phyloP scores from a whole-genome alignment of 2,888 invertebrate genomes.

The Hypselothyrea guttata region DNA sequence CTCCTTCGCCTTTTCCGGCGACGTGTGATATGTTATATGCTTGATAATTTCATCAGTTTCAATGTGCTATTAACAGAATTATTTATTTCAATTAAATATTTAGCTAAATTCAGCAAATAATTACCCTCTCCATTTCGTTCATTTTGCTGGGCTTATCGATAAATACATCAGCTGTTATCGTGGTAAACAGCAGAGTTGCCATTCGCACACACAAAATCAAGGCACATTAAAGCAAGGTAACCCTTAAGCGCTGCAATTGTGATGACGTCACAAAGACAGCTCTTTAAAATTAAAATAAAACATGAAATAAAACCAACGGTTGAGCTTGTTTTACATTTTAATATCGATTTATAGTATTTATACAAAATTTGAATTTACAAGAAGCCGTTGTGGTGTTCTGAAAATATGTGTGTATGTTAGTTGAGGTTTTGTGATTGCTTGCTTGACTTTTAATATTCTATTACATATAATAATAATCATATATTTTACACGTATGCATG shows the following conservation, averaged over 20 bases:
- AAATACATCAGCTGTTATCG: no score
- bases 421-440: slow-evolving; percentile 70
- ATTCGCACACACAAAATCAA: no score
- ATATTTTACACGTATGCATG: slow-evolving; percentile 40
- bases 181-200: slow-evolving; percentile 6
- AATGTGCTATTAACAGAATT: slow-evolving; percentile 25
- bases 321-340: slow-evolving; percentile 54
- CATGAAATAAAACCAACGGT: slow-evolving; percentile 1
- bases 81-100: not conserved
- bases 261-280: slow-evolving; percentile 19
- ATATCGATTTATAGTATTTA: slow-evolving; percentile 69
- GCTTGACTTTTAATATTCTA: slow-evolving; percentile 55
- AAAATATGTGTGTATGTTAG: slow-evolving; percentile 47
- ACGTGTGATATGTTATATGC: no score
- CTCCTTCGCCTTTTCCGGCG: slow-evolving; percentile 41
- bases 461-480: slow-evolving; percentile 31
- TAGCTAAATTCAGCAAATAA: not conserved
- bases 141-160: slow-evolving; percentile 26
- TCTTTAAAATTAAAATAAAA: slow-evolving; percentile 3
- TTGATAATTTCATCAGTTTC: slow-evolving; percentile 33
- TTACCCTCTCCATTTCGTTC: slow-evolving; percentile 41
- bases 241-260: no score
- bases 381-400: slow-evolving; percentile 57
- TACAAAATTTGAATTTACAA: slow-evolving; percentile 75
- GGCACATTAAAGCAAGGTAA: no score